Percentiles rank a stretch among this genome's conserved stretches.
These are phyloP conservation scores for Flexamia atlantica DNA, from an alignment of 2,888 invertebrate species.

Conservation along the genomic window DNA sequence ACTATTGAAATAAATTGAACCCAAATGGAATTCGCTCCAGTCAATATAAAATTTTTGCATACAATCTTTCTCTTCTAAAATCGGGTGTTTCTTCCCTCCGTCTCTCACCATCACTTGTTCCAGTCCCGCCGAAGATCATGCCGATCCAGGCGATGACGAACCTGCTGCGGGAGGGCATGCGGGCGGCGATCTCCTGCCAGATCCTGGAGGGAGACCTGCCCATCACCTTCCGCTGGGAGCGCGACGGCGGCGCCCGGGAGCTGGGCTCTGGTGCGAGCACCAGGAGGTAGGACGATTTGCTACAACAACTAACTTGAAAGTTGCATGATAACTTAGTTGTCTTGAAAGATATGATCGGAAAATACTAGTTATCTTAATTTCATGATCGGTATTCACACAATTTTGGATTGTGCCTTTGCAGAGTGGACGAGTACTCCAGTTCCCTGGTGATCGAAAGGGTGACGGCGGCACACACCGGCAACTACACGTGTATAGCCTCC, in stretches of 20 bases:
- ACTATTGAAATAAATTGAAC: too few relatives aligned
- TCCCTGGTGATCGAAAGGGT: conserved; percentile 92
- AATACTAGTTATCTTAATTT: too few relatives aligned
- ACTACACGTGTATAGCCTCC: conserved; percentile 94
- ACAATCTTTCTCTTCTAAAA: not conserved
- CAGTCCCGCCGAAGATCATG: conserved; percentile 91
- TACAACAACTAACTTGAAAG: too few relatives aligned
- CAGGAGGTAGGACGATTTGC: conserved; percentile 71
- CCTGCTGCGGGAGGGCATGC: conserved; percentile 89
- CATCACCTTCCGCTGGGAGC: conserved; percentile 94
- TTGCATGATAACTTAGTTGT: too few relatives aligned
- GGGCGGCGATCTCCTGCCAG: conserved; percentile 93
- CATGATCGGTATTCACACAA: too few relatives aligned
- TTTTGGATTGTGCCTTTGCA: conserved; percentile 66
- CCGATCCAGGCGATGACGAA: conserved; percentile 90
- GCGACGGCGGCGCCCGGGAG: conserved; percentile 86
- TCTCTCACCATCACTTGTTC: conserved; percentile 67
- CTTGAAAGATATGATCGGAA: too few relatives aligned
- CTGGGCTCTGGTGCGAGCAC: conserved; percentile 77
- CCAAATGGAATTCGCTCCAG: too few relatives aligned
- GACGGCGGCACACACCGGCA: conserved; percentile 91
- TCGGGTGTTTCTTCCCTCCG: not conserved
- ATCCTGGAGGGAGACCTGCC: conserved; percentile 96
- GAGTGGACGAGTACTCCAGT: conserved; percentile 91
- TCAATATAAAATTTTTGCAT: too few relatives aligned